phyloP scores from a whole-genome alignment of 2,797 vertebrate species.

The Scleropages formosus region DNA sequence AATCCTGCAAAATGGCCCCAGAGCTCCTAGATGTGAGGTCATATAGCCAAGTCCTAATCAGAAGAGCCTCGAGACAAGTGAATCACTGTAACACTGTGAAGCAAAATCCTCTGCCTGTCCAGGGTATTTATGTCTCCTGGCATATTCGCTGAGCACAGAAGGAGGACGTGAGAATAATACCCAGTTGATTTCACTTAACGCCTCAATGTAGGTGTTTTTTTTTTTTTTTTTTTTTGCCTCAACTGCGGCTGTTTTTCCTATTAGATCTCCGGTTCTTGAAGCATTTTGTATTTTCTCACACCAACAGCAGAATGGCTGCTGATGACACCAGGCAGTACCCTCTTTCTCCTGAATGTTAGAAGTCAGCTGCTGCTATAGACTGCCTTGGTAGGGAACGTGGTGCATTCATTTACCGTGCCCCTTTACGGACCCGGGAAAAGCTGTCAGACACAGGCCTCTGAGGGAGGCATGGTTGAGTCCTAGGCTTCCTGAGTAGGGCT shows the following conservation, averaged over 20 bases:
- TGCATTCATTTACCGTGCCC: background rate
- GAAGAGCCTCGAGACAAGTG: constrained; percentile 22
- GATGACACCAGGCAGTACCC: background rate
- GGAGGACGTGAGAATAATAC: constrained; percentile 14
- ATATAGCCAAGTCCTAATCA: constrained; percentile 9
- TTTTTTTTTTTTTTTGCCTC: background rate
- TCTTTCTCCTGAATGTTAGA: background rate
- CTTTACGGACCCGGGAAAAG: background rate
- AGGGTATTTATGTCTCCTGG: background rate
- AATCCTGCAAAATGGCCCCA: constrained; percentile 16
- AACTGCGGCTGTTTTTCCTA: background rate
- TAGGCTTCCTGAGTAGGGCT: background rate
- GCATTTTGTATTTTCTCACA: background rate
- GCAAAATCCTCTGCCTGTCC: background rate
- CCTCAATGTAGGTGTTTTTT: background rate
- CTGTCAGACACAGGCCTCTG: background rate
- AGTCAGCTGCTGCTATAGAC: background rate
- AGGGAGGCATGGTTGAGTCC: background rate
- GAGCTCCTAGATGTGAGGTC: constrained; percentile 25
- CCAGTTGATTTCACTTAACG: background rate
- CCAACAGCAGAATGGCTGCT: background rate
- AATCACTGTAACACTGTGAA: background rate
- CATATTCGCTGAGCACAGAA: background rate
- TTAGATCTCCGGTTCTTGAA: background rate
- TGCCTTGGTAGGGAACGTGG: background rate